These are phyloP conservation scores for Alviniconcha strummeri DNA, from an alignment of 2,888 invertebrate genomes.

Conservation along the genomic window DNA sequence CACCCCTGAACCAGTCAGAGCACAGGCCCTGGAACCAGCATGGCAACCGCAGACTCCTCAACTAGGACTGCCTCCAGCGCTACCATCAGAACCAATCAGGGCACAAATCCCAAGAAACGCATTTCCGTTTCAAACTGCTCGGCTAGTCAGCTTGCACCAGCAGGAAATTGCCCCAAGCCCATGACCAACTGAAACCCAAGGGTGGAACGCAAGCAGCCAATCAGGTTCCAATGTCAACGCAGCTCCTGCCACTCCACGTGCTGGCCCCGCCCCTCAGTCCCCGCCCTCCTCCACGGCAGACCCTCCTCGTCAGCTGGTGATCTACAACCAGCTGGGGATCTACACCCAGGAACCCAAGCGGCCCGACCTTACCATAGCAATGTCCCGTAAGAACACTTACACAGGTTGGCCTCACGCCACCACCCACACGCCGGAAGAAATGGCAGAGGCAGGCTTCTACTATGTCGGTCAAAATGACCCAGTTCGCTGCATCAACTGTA, in stretches of 20 bases:
- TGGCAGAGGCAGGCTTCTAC: slow-evolving; percentile 32
- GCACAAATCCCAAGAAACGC: not conserved
- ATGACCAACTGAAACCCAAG: too few relatives aligned
- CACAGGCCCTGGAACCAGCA: not conserved
- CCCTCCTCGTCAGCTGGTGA: not conserved
- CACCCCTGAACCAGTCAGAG: not conserved
- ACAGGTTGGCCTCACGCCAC: slow-evolving; percentile 4
- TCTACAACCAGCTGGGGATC: slow-evolving; percentile 19
- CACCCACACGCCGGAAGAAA: slow-evolving; percentile 20
- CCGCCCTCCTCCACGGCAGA: not conserved
- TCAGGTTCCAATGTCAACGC: not conserved
- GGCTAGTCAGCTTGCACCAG: not conserved
- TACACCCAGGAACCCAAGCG: slow-evolving; percentile 18
- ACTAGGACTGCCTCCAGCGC: not conserved
- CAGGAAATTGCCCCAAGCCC: not conserved
- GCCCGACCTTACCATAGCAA: not conserved
- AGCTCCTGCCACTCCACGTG: not conserved
- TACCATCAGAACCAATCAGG: not conserved
- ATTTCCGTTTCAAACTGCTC: not conserved
- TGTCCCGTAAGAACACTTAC: slow-evolving; percentile 12
- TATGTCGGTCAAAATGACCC: slow-evolving; percentile 25
- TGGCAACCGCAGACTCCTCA: not conserved
- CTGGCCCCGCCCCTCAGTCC: not conserved
- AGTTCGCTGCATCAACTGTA: too few relatives aligned
- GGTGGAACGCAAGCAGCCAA: not conserved